Evolutionary conservation across 1,140 invertebrate species (phyloP), one percentile per base, ranked within the genome.

Genomic region (Caerostris extrusa): DNA sequence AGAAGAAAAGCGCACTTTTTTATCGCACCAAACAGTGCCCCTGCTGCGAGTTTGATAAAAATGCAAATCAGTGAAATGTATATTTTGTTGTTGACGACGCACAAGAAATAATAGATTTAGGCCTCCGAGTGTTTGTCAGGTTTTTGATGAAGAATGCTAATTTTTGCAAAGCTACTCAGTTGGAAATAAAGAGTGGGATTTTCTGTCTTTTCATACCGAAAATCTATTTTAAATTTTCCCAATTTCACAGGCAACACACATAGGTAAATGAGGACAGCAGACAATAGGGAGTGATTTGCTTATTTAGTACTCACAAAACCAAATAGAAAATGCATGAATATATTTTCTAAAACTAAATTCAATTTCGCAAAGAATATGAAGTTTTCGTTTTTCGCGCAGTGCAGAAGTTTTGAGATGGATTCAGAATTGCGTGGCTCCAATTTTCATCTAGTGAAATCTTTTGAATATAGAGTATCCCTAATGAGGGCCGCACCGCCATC

Each of bases 41-140:
- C 86, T 88, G 86, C 86, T 8, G 86, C 5, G 50, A 53, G 61
- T 64, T 88, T 88, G 86, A 88, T 88, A 88, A 88, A 88, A 88
- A 88, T 88, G 86, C 86, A 88, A 88, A 88, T 88, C 50, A 88
- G 19, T 64, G 60, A 64, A 8, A 88, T 88, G 58, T 17, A 53
- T 88, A 88, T 88, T 67, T 88, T 64, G 50, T 17, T 55, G 61
- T 64, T 88, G 86, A 88, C 50, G 61, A 53, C 55, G 55, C 60
- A 55, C 34, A 7, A 19, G n/a, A 58, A 57, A 56, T 67, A 88
- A 88, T 88, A 64, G 34, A 88, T 61, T 88, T 88, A 50, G 50
- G 50, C 10, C 50, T 34, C 4, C 2, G 17, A 64, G 86, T 19
- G 19, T 61, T 88, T 88, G 34, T 88, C 61, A 88, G 53, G 56